phyloP scores from a whole-genome alignment of 2,113 vertebrate genomes.

The Nymphicus hollandicus region DNA sequence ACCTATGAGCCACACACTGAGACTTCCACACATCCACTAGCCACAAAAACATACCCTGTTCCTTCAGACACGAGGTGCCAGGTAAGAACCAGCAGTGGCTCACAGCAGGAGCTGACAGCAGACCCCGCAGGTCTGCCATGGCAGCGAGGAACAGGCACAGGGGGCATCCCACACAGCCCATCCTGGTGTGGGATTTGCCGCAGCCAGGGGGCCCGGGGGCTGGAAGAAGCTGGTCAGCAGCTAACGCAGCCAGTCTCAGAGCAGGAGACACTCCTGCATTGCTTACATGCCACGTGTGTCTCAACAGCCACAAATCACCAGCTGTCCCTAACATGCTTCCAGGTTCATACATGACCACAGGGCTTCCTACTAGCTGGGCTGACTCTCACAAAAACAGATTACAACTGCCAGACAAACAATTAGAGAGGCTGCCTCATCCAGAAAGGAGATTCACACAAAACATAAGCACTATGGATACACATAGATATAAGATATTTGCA shows the following conservation, averaged over 20 bases:
- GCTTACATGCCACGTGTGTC: fast-evolving
- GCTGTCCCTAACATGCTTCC: not conserved
- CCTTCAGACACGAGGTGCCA: not conserved
- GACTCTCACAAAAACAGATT: not conserved
- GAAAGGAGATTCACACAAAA: not conserved
- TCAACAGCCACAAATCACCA: not conserved
- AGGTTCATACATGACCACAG: fast-evolving
- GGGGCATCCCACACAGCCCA: not conserved
- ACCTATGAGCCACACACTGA: not conserved
- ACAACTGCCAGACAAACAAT: not conserved
- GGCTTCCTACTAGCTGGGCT: not conserved
- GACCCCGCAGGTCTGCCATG: fast-evolving
- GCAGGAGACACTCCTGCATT: not conserved
- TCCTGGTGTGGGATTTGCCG: not conserved
- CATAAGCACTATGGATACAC: fast-evolving
- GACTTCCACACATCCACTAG: fast-evolving
- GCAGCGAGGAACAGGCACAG: too few species aligned
- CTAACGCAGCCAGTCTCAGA: not conserved
- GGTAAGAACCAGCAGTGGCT: not conserved
- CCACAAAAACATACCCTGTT: not conserved
- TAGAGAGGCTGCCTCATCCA: not conserved
- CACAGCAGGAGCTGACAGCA: not conserved
- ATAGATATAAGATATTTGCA: not conserved
- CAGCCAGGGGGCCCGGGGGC: not conserved
- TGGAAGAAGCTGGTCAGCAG: not conserved